These are phyloP conservation scores for Plotosus lineatus DNA, from an alignment of 2,113 vertebrate species.

Conservation along the genomic window DNA sequence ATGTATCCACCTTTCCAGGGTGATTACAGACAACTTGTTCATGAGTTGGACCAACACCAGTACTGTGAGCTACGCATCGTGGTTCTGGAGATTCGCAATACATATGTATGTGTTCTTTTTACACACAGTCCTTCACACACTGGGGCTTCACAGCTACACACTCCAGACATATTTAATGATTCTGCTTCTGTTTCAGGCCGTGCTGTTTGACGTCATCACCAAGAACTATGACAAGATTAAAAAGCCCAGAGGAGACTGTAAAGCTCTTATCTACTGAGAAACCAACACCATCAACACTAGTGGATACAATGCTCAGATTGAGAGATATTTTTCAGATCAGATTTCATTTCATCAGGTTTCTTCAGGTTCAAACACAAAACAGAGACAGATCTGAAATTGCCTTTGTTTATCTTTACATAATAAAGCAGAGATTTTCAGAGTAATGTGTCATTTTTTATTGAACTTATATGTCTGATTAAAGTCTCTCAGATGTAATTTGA, in stretches of 20 bases:
- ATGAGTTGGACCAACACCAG: constrained; percentile 83
- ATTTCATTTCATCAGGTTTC: background rate
- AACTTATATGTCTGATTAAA: no score
- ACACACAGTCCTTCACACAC: background rate
- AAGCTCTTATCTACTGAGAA: constrained; percentile 86
- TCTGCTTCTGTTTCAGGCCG: constrained; percentile 70
- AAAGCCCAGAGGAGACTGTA: constrained; percentile 85
- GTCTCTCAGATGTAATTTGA: no score
- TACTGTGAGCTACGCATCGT: constrained; percentile 82
- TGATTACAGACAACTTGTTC: constrained; percentile 86
- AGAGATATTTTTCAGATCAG: background rate
- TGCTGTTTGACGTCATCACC: constrained; percentile 82
- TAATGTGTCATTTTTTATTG: no score
- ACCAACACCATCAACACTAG: background rate
- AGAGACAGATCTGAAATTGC: background rate
- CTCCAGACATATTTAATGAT: background rate
- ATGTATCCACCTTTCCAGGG: no score
- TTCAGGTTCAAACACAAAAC: background rate
- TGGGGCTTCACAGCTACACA: background rate
- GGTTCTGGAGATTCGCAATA: constrained; percentile 82
- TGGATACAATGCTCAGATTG: no score
- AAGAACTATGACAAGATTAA: constrained; percentile 92
- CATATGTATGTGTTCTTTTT: constrained; percentile 77
- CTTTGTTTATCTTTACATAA: constrained; percentile 20
- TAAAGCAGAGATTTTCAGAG: background rate